phyloP scores from a whole-genome alignment of 1,140 invertebrate genomes.

The Augochlora pura region DNA sequence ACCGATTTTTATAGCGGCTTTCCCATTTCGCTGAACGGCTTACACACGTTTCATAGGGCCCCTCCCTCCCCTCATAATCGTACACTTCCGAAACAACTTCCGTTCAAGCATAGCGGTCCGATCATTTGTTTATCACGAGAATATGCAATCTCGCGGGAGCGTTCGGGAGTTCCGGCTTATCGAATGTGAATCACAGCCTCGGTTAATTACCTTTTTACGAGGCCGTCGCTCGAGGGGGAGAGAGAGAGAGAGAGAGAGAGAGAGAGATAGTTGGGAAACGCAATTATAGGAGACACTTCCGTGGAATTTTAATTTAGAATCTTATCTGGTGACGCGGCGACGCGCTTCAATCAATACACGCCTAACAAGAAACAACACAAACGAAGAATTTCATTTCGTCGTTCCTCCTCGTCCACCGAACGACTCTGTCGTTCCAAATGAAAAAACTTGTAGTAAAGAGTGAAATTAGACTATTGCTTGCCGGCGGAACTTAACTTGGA shows the following conservation, averaged over 20 bases:
- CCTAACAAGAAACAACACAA: background rate
- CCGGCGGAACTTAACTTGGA: background rate
- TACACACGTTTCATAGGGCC: background rate
- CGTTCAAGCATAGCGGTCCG: background rate
- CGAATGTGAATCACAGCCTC: background rate
- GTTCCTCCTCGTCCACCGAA: background rate
- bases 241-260: too few species aligned
- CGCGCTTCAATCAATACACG: background rate
- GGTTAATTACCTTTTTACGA: background rate
- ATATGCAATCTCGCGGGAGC: background rate
- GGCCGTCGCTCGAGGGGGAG: background rate
- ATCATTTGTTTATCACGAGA: background rate
- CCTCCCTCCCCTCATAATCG: too few species aligned
- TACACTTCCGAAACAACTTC: background rate
- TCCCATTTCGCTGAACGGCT: background rate
- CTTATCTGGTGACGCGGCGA: background rate
- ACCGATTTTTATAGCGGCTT: background rate
- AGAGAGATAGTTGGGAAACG: background rate
- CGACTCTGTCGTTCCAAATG: background rate
- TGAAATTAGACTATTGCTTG: background rate
- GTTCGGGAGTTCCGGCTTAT: background rate
- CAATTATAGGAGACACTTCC: background rate
- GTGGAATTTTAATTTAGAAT: background rate
- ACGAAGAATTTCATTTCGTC: background rate
- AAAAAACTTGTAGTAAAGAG: background rate